These are phyloP conservation scores for Leucophora obtusa DNA, from an alignment of 2,888 invertebrate genomes.

Conservation along the genomic window DNA sequence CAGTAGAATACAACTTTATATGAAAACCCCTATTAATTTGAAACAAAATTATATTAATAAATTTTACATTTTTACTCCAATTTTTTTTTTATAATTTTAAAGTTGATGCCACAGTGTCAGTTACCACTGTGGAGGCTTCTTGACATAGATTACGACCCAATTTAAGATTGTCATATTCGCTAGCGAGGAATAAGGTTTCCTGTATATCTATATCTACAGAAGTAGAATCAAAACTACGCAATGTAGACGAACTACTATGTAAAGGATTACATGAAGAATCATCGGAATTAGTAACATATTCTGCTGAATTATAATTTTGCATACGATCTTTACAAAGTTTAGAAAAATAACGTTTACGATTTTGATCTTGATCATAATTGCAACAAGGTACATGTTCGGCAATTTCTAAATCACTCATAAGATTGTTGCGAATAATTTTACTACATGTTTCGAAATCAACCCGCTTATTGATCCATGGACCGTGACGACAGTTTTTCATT, in stretches of 20 bases:
- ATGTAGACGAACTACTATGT: constrained; percentile 22
- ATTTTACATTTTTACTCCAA: no score
- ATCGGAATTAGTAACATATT: neutral
- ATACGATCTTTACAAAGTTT: constrained; percentile 63
- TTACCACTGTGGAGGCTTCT: neutral
- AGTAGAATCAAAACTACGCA: constrained; percentile 14
- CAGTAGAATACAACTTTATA: no score
- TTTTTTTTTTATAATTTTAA: no score
- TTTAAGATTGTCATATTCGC: constrained; percentile 27
- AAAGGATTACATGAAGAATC: constrained; percentile 19
- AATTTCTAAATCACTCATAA: constrained; percentile 65
- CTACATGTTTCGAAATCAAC: constrained; percentile 62
- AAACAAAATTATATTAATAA: no score
- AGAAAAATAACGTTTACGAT: constrained; percentile 67
- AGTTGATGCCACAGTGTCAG: neutral
- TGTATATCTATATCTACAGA: constrained; percentile 38
- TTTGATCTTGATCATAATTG: constrained; percentile 41
- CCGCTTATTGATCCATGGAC: constrained; percentile 32
- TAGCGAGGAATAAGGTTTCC: constrained; percentile 25
- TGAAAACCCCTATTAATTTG: no score
- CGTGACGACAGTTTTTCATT: constrained; percentile 68
- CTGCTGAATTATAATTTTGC: neutral
- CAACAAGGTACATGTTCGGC: constrained; percentile 34
- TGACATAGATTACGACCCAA: constrained; percentile 10
- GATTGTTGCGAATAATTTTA: constrained; percentile 67